Percentiles rank a stretch among this genome's conserved stretches.
phyloP scores from a whole-genome alignment of 1,140 invertebrate genomes.

The Euwallacea fornicatus region DNA sequence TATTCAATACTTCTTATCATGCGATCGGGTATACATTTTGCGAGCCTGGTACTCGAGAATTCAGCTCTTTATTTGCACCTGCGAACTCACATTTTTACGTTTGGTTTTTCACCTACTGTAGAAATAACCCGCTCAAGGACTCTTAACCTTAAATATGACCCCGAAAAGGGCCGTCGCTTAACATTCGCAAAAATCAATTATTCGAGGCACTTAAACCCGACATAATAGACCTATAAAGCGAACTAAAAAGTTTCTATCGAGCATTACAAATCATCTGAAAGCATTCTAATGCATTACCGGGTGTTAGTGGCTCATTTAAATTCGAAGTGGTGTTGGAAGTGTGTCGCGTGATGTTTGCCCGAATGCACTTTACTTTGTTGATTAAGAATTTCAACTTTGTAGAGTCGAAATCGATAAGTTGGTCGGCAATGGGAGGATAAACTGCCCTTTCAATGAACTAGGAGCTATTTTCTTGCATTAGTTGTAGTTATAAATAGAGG shows the following conservation, averaged over 20 bases:
- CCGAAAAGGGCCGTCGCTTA: no score
- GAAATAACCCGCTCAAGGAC: no score
- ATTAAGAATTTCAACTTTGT: background rate
- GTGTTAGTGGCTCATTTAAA: conserved; percentile 16
- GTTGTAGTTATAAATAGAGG: background rate
- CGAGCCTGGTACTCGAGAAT: no score
- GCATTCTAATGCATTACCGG: conserved; percentile 16
- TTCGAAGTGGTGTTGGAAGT: conserved; percentile 2
- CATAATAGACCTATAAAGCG: conserved; percentile 20
- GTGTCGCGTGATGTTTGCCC: conserved; percentile 2
- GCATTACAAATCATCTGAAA: conserved; percentile 15
- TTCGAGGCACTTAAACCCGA: background rate
- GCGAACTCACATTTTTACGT: no score
- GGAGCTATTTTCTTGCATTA: conserved; percentile 1
- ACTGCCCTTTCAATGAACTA: conserved; percentile 7
- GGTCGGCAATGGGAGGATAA: background rate
- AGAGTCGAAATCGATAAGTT: background rate
- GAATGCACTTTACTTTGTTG: conserved; percentile 3
- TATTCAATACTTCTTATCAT: no score
- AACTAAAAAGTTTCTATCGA: conserved; percentile 14
- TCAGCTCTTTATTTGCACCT: no score
- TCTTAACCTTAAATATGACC: no score
- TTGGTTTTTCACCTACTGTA: no score
- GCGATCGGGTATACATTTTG: no score
- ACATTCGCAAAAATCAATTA: background rate